Conservation (phyloP, 2,113 vertebrate species). For the Dissostichus mawsoni region DNA sequence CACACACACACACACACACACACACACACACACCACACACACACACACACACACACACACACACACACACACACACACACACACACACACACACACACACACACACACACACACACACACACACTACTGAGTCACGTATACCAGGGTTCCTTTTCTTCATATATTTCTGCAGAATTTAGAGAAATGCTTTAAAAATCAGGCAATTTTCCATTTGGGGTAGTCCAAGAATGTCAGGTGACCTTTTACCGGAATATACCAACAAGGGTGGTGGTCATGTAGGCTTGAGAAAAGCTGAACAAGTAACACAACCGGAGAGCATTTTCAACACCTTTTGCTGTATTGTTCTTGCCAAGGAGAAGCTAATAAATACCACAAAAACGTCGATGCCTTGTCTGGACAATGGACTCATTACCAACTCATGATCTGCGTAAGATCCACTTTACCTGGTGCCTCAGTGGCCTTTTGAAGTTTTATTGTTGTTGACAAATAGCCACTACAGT, state of each 20-base stretch:
- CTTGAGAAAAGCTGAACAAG: too few relatives aligned
- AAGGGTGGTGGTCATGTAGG: too few relatives aligned
- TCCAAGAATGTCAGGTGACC: neutral
- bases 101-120: conserved; percentile 34
- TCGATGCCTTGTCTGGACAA: too few relatives aligned
- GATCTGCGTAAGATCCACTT: too few relatives aligned
- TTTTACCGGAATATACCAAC: neutral
- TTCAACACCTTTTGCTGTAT: too few relatives aligned
- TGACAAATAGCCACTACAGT: too few relatives aligned
- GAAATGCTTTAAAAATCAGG: neutral
- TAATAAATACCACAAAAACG: too few relatives aligned
- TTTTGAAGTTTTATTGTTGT: too few relatives aligned
- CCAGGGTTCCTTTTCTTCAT: conserved; percentile 1
- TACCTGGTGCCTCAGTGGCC: too few relatives aligned
- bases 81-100: conserved; percentile 39
- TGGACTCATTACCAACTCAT: too few relatives aligned
- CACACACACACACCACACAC: neutral
- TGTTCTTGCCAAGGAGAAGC: too few relatives aligned
- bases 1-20: conserved; percentile 43
- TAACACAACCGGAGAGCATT: too few relatives aligned
- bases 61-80: conserved; percentile 41
- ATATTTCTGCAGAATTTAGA: neutral
- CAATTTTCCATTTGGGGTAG: neutral
- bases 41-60: conserved; percentile 37
- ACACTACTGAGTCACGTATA: neutral